phyloP scores from a whole-genome alignment of 1,140 invertebrate species.

The Eumaeus atala region DNA sequence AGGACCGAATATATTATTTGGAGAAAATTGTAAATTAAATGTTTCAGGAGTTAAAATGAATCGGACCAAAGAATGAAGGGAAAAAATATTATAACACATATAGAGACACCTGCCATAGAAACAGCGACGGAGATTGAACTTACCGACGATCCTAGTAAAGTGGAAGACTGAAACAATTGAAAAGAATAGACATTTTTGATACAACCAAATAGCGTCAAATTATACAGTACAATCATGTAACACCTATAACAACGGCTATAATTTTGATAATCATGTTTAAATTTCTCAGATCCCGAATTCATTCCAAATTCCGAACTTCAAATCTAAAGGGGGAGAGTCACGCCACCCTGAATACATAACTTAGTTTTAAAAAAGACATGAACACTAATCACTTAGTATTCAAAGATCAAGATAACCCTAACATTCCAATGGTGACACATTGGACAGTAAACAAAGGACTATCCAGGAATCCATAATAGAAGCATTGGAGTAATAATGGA shows the following conservation, averaged over 20 bases:
- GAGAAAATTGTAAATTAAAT: constrained; percentile 15
- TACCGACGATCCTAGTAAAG: constrained; percentile 12
- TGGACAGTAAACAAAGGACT: neutral
- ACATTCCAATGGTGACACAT: neutral
- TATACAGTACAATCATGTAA: neutral
- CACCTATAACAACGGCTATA: neutral
- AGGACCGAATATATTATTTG: constrained; percentile 10
- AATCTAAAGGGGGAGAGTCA: constrained; percentile 18
- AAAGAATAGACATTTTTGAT: constrained; percentile 3
- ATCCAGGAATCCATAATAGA: neutral
- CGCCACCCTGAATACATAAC: neutral
- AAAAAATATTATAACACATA: neutral
- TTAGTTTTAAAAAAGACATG: constrained; percentile 1
- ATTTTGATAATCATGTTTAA: constrained; percentile 5
- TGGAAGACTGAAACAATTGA: constrained; percentile 16
- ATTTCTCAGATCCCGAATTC: constrained; percentile 13
- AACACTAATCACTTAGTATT: neutral
- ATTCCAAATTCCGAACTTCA: constrained; percentile 15
- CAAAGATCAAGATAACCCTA: neutral
- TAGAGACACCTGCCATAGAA: neutral
- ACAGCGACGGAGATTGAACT: constrained; percentile 4
- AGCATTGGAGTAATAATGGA: no score
- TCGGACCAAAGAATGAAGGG: neutral
- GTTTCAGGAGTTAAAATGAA: constrained; percentile 10
- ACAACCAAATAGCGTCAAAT: neutral